phyloP scores from a whole-genome alignment of 2,113 vertebrate species.

The Tychaedon coryphoeus region DNA sequence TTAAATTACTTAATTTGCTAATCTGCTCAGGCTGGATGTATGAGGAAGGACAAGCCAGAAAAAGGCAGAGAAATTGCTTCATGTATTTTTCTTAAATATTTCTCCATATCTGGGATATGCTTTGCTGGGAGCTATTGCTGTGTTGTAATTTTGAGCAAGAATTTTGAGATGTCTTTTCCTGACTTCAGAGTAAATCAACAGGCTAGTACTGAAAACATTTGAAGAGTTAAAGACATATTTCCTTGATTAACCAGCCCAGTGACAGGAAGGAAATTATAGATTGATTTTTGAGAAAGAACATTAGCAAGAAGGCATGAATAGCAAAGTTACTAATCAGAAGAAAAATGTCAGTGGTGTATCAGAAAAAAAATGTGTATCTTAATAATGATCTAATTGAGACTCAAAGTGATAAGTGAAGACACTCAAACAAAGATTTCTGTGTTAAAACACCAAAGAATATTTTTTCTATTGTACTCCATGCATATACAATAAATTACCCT shows the following conservation, averaged over 20 bases:
- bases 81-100: not conserved
- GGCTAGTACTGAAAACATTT: not conserved
- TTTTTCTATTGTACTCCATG: not conserved
- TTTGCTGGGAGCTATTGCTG: not conserved
- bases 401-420: not conserved
- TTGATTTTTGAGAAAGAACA: conserved; percentile 54
- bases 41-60: not conserved
- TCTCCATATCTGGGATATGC: not conserved
- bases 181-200: not conserved
- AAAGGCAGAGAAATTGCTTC: not conserved
- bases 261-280: conserved; percentile 55
- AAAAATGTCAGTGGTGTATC: not conserved
- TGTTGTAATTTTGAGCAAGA: not conserved
- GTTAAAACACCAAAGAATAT: not conserved
- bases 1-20: not conserved
- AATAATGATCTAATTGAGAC: not conserved
- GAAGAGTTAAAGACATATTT: conserved; percentile 1
- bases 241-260: conserved; percentile 50
- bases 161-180: not conserved
- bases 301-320: conserved; percentile 19
- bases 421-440: not conserved
- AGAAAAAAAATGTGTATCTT: not conserved
- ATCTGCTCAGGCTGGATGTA: not conserved
- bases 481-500: not conserved
- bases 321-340: conserved; percentile 25